These are phyloP conservation scores for Clarias magur DNA, from an alignment of 2,113 vertebrate species.

Conservation along the genomic window DNA sequence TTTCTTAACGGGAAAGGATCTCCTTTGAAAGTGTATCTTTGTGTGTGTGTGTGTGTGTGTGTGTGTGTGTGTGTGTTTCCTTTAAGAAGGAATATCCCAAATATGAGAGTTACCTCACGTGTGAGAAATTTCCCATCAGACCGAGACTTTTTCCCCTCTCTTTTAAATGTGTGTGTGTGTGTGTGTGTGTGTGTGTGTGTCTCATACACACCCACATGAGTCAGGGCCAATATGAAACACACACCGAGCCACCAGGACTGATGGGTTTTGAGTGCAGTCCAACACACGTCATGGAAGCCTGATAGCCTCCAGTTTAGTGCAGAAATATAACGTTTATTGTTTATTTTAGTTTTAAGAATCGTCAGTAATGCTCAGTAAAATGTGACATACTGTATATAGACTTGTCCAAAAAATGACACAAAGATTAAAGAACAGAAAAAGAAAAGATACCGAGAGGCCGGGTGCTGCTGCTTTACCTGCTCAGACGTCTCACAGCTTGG, in stretches of 20 bases:
- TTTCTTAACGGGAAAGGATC: conserved; percentile 6
- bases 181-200: conserved; percentile 6
- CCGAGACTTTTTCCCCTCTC: conserved; percentile 12
- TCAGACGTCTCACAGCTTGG: not conserved
- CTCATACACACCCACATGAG: conserved; percentile 9
- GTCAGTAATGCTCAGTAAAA: not conserved
- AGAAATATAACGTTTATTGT: not conserved
- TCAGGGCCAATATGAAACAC: not conserved
- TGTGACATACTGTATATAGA: not conserved
- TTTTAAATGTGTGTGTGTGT: conserved; percentile 9
- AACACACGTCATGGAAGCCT: not conserved
- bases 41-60: conserved; percentile 4
- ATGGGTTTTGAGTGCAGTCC: not conserved
- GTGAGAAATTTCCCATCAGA: conserved; percentile 47
- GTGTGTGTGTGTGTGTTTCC: conserved; percentile 34
- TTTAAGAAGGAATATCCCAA: conserved; percentile 32
- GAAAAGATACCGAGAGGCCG: not conserved
- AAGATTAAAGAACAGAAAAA: not conserved
- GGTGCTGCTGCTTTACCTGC: not conserved
- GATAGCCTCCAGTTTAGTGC: not conserved
- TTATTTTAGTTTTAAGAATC: not conserved
- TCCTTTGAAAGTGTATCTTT: not conserved
- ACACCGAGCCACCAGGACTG: not conserved
- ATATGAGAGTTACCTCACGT: conserved; percentile 47
- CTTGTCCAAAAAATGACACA: not conserved